Conservation (phyloP, 2,113 vertebrate genomes). For the Hystrix brachyura region DNA sequence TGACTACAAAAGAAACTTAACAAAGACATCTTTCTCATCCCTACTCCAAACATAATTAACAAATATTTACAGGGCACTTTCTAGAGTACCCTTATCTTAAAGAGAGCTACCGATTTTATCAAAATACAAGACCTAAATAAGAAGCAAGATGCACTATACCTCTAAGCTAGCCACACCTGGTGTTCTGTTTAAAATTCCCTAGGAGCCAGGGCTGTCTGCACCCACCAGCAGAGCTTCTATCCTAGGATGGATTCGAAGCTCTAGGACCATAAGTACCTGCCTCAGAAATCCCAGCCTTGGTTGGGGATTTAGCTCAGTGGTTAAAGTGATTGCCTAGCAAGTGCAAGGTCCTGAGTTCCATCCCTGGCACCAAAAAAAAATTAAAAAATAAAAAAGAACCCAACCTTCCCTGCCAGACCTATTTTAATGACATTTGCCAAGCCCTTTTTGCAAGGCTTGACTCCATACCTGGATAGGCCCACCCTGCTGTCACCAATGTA, state of each 20-base stretch:
- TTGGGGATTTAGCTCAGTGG: no score
- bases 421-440: not conserved
- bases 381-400: no score
- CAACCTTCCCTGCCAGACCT: not conserved
- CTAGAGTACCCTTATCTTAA: not conserved
- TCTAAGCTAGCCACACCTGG: not conserved
- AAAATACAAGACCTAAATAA: not conserved
- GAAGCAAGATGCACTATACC: not conserved
- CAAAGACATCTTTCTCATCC: not conserved
- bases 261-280: not conserved
- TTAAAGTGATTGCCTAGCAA: no score
- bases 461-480: not conserved
- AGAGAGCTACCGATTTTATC: not conserved
- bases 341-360: no score
- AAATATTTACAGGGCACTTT: not conserved
- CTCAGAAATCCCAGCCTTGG: not conserved
- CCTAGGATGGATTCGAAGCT: not conserved
- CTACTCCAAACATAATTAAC: slow-evolving; percentile 22
- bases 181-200: not conserved
- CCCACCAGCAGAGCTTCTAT: not conserved
- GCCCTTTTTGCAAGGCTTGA: not conserved
- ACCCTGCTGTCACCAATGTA: not conserved
- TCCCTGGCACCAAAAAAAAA: no score
- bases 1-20: not conserved
- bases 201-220: not conserved